Percentiles rank a stretch among this genome's conserved stretches.
Conservation (phyloP, 2,888 invertebrate genomes). For the Drosophila buzzatii region DNA sequence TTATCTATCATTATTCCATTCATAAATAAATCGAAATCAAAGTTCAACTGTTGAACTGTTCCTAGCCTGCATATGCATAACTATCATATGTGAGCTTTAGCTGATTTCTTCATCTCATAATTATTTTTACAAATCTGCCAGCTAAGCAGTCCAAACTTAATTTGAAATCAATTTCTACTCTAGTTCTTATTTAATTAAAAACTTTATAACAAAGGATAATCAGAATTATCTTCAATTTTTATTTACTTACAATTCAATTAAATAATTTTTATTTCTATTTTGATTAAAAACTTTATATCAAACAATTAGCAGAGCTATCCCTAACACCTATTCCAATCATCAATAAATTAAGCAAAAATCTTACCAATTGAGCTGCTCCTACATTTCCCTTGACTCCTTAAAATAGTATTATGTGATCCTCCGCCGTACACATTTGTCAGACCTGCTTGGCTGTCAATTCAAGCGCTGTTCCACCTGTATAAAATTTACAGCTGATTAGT, state of each 20-base stretch:
- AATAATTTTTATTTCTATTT: no score
- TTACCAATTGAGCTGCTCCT: background rate
- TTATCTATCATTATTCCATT: no score
- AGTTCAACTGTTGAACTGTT: no score
- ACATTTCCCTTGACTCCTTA: background rate
- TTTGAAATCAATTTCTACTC: no score
- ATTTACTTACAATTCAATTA: no score
- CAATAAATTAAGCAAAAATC: background rate
- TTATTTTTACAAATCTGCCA: no score
- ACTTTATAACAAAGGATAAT: background rate
- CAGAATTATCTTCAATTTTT: background rate
- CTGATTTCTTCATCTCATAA: no score
- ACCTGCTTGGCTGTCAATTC: background rate
- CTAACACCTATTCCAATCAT: background rate
- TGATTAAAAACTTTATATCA: background rate
- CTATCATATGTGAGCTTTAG: no score
- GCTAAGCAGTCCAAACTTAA: no score
- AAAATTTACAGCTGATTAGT: conserved; percentile 7
- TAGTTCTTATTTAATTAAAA: background rate
- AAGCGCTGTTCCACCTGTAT: background rate
- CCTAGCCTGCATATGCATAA: no score
- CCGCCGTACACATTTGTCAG: background rate
- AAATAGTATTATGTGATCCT: background rate
- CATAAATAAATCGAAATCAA: no score
- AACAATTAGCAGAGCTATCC: background rate